These are phyloP conservation scores for Zootoca vivipara DNA, from an alignment of 2,113 vertebrate species.

Conservation along the genomic window DNA sequence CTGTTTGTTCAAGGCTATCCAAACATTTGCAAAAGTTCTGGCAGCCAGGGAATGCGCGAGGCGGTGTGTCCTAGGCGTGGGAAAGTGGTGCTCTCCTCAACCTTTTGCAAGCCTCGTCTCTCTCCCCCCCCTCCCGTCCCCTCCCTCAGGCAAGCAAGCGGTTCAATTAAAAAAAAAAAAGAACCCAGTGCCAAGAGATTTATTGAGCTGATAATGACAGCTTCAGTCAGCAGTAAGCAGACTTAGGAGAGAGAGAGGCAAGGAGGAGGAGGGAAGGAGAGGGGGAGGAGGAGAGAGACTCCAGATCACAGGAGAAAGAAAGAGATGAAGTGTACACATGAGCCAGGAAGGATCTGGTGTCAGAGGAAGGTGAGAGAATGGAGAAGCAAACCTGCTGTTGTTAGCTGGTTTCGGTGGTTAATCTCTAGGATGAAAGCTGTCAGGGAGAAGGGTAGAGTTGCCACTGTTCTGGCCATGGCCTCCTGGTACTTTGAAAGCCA, in stretches of 20 bases:
- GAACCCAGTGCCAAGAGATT: conserved; percentile 86
- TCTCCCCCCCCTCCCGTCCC: conserved; percentile 70
- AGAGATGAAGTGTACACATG: not conserved
- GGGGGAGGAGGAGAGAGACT: not conserved
- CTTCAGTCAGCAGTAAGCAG: conserved; percentile 79
- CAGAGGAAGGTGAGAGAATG: not conserved
- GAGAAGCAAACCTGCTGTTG: not conserved
- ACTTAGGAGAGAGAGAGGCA: conserved; percentile 57
- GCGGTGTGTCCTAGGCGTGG: conserved; percentile 87
- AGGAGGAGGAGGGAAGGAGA: no score
- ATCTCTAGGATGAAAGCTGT: not conserved
- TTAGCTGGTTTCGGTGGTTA: not conserved
- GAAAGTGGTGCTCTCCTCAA: conserved; percentile 94
- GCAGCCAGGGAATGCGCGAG: conserved; percentile 90
- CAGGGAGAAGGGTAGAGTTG: not conserved
- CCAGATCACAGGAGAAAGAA: not conserved
- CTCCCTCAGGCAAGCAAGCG: conserved; percentile 78
- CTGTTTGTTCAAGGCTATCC: conserved; percentile 97
- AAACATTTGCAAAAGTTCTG: conserved; percentile 94
- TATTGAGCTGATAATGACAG: conserved; percentile 90
- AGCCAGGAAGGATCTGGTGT: conserved; percentile 10
- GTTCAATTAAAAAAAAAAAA: conserved; percentile 20
- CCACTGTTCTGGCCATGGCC: not conserved
- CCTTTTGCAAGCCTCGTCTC: conserved; percentile 82
- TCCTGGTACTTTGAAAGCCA: not conserved